phyloP scores from a whole-genome alignment of 2,888 invertebrate genomes.

The Lithophane leautieri region DNA sequence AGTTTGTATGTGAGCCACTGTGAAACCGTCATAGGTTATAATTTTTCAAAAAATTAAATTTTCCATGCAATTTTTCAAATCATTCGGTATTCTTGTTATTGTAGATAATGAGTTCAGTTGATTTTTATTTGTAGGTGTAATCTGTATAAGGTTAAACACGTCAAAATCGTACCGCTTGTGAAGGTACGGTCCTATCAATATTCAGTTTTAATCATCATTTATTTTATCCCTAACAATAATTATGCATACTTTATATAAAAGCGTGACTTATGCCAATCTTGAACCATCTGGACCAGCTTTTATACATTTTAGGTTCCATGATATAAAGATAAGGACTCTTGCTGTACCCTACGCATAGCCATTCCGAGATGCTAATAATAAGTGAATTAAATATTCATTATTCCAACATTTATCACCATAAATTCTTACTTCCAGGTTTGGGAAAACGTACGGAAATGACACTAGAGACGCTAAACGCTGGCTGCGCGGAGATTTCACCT shows the following conservation, averaged over 20 bases:
- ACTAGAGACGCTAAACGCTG: constrained; percentile 94
- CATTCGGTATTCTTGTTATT: neutral
- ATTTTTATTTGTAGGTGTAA: constrained; percentile 74
- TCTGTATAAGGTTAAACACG: constrained; percentile 70
- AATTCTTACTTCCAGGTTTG: constrained; percentile 88
- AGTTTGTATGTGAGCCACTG: neutral
- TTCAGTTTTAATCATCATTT: constrained; percentile 5
- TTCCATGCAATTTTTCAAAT: neutral
- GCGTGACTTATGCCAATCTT: neutral
- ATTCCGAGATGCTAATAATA: neutral
- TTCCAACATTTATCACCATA: neutral
- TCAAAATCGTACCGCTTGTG: constrained; percentile 69
- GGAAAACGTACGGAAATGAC: constrained; percentile 94
- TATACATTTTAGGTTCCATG: neutral
- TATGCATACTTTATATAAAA: neutral
- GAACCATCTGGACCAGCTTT: neutral
- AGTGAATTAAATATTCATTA: neutral
- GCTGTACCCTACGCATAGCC: neutral
- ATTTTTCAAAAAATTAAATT: neutral
- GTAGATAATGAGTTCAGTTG: constrained; percentile 24
- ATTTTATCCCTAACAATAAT: neutral
- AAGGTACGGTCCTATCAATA: constrained; percentile 64
- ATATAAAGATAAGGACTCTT: no score
- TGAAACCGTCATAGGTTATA: neutral
- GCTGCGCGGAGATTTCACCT: constrained; percentile 92